Evolutionary conservation across 1,140 invertebrate species (phyloP).

Genomic region (Panagrolaimus sp.): DNA sequence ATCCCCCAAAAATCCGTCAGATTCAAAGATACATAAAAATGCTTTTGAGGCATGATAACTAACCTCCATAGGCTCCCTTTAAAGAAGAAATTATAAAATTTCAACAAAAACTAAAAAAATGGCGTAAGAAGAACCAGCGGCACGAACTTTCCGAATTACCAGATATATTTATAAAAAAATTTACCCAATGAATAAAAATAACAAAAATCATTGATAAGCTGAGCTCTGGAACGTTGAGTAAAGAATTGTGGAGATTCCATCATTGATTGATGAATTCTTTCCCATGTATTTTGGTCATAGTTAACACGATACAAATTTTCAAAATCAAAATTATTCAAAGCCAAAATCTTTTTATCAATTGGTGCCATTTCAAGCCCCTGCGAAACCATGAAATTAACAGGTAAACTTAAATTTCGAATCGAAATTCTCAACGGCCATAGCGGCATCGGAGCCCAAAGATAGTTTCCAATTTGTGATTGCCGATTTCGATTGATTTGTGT

Average conservation of each 20-base stretch:
- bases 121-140: too few species aligned
- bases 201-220: constrained; percentile 31
- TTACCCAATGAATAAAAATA: constrained; percentile 34
- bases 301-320: constrained; percentile 28
- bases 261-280: constrained; percentile 3
- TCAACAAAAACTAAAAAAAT: too few species aligned
- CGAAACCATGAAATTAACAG: not conserved
- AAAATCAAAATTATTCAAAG: not conserved
- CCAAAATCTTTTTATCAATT: not conserved
- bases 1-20: too few species aligned
- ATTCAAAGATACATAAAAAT: too few species aligned
- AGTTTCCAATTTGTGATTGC: constrained; percentile 3
- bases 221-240: constrained; percentile 16
- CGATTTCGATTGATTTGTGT: not conserved
- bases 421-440: not conserved
- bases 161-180: not conserved
- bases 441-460: constrained; percentile 9
- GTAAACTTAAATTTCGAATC: not conserved
- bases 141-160: too few species aligned
- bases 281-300: constrained; percentile 26
- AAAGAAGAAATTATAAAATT: too few species aligned
- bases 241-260: not conserved
- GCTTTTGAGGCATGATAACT: too few species aligned
- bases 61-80: too few species aligned
- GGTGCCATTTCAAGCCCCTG: constrained; percentile 4